Conservation (phyloP, 2,888 invertebrate species). For the Mylabris sibirica region DNA sequence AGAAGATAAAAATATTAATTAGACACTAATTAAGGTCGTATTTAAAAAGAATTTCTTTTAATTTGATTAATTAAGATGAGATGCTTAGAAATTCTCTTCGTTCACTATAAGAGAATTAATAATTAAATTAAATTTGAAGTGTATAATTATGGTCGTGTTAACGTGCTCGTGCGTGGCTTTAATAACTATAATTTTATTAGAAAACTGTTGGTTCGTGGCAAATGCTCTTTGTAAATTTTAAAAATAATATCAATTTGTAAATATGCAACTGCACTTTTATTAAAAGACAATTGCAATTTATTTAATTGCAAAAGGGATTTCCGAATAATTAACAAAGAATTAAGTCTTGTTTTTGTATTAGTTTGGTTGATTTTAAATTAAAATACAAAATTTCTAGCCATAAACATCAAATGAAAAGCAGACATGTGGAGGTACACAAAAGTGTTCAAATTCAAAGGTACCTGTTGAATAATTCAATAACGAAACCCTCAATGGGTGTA, state of each 20-base stretch:
- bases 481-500: neutral
- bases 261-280: neutral
- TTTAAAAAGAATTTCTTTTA: neutral
- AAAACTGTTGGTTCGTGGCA: neutral
- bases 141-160: neutral
- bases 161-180: constrained; percentile 14
- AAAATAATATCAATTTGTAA: neutral
- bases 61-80: neutral
- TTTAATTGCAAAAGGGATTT: neutral
- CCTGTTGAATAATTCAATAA: neutral
- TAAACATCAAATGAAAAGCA: no score
- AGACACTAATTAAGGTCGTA: neutral
- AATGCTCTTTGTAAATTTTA: neutral
- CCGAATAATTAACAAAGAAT: neutral
- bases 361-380: neutral
- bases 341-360: neutral
- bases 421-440: no score
- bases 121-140: constrained; percentile 2
- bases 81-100: neutral
- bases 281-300: neutral
- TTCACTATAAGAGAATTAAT: neutral
- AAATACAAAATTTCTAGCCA: no score
- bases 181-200: constrained; percentile 3
- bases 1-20: constrained; percentile 27
- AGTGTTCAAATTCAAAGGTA: neutral